phyloP scores from a whole-genome alignment of 2,888 invertebrate genomes.

The Ornithoptera alexandrae region DNA sequence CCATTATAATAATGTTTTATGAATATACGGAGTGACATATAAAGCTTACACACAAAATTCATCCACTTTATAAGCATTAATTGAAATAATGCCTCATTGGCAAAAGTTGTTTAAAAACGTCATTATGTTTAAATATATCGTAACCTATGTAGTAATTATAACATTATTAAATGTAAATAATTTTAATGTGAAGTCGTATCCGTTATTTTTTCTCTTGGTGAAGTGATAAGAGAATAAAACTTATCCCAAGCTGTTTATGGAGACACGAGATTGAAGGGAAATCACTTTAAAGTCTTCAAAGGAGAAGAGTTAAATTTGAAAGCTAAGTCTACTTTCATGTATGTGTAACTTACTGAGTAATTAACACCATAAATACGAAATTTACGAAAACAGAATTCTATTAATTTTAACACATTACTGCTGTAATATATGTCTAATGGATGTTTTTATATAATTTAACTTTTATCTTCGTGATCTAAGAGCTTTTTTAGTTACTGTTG shows the following conservation, averaged over 20 bases:
- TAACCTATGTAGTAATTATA: too few relatives aligned
- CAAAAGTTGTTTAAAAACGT: too few relatives aligned
- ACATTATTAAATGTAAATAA: too few relatives aligned
- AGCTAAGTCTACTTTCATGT: slow-evolving; percentile 11
- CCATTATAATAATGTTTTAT: too few relatives aligned
- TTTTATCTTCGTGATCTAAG: slow-evolving; percentile 2
- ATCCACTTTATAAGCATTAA: too few relatives aligned
- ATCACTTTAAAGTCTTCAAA: slow-evolving; percentile 23
- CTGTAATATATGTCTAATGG: neutral
- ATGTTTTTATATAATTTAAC: neutral
- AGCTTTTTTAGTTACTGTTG: neutral
- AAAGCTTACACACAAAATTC: too few relatives aligned
- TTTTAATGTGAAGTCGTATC: neutral
- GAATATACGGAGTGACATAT: too few relatives aligned
- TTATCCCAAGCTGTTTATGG: neutral
- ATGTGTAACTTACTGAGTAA: neutral
- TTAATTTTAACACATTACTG: neutral
- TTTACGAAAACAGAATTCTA: neutral
- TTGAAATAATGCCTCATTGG: too few relatives aligned
- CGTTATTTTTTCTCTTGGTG: neutral
- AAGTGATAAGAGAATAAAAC: neutral
- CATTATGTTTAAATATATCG: too few relatives aligned
- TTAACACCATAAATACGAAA: neutral
- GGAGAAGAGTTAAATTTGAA: slow-evolving; percentile 24
- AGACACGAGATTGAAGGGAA: slow-evolving; percentile 9